Base-by-base conservation (phyloP, 2,888 invertebrate species). In the Gari tellinella region DNA sequence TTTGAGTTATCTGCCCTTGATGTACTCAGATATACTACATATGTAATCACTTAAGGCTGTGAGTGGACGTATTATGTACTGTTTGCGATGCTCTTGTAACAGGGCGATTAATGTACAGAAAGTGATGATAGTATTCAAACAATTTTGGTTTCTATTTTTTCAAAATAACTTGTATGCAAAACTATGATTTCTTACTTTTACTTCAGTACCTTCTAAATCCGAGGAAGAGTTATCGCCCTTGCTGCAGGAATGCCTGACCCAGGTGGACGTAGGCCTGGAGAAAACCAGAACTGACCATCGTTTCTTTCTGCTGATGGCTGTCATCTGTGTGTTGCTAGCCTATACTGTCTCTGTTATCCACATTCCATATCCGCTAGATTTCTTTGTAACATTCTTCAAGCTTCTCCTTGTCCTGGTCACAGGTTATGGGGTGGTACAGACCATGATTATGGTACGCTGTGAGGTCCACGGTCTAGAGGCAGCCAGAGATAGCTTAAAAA, bases 391-490 rank as follows among this genome's bases (percentile, higher is more conserved):
- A 10, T 45, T 83, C 7, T 38, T 83, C 12, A 77, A 81, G 26
- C 67, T 86, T 15, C 31, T 62, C 7, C 41, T 88, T 19, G 80
- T 80, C 7, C 57, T 88, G 23, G 60, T 70, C 5, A 76, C 85
- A 23, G 87, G 84, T 0, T 86, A 82, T 62, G 80, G 81, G 37
- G 64, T 87, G 38, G 83, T 86, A 75, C 84, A 84, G 45, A 77
- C 83, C 0, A 45, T 87, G 21, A 79, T 88, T 10, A 61, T 88
- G 45, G 84, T 84, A 43, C 56, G 82, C n/a, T 83, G 80, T 3
- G 89, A 89, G 72, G 80, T 72, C 7, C 82, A 87, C 51, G 86
- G 84, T 3, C 73, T 87, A 23, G 72, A 80, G 40, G 82, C 85
- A 7, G 74, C 84, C 7, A 75, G 83, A 48, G 67, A 77, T 23